Percentiles rank a stretch among this genome's conserved stretches.
Evolutionary conservation across 2,888 invertebrate genomes (phyloP).

Genomic region (Troides helena): DNA sequence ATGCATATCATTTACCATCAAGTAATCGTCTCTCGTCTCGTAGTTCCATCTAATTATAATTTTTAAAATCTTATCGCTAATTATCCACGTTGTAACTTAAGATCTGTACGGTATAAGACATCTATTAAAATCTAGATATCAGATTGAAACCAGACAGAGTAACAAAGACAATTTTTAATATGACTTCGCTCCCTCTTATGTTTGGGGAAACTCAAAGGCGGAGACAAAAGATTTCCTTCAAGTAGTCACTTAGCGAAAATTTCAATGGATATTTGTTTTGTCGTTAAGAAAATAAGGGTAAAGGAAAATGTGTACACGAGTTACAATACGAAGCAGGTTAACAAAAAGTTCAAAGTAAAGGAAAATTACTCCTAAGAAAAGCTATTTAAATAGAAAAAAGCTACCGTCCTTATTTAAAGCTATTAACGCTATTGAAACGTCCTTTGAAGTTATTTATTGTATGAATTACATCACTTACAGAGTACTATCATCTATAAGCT

Average conservation of each 20-base stretch:
- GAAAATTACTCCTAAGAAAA: neutral
- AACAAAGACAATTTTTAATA: slow-evolving; percentile 9
- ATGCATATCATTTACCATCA: too few species aligned
- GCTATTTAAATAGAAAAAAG: neutral
- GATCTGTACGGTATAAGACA: neutral
- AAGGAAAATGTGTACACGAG: neutral
- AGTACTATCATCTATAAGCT: too few species aligned
- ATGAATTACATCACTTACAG: too few species aligned
- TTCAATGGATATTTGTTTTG: slow-evolving; percentile 2
- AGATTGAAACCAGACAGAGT: neutral
- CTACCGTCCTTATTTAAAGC: neutral
- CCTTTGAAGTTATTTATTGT: neutral
- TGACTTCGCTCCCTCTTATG: neutral
- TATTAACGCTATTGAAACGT: neutral
- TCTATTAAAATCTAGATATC: neutral
- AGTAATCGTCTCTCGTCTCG: too few species aligned
- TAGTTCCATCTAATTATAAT: neutral
- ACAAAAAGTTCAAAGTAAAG: neutral
- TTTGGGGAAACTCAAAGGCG: neutral
- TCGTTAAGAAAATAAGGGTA: neutral
- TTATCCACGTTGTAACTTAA: neutral
- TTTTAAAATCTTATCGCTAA: neutral
- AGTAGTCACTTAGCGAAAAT: slow-evolving; percentile 2
- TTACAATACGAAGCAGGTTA: neutral
- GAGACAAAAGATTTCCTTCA: slow-evolving; percentile 13